Base-by-base conservation (phyloP, 2,888 invertebrate genomes). In the Eustalomyia histrio region DNA sequence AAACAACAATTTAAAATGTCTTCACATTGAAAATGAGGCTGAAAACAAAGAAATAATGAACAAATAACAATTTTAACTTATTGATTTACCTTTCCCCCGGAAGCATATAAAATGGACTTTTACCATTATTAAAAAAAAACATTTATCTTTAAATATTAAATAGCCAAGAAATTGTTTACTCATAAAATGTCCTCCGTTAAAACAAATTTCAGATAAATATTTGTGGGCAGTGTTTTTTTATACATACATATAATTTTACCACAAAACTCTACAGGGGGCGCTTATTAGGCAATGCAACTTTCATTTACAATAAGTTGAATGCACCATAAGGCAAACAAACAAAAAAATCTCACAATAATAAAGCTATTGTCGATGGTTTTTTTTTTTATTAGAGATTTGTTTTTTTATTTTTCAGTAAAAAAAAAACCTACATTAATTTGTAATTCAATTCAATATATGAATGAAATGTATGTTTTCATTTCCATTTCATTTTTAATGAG, bases 201-300 rank as follows among this genome's bases (percentile, higher is more conserved):
- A 24, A 58, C 3, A 14, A 24, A 4, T 58, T 58, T 58, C 3
- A 21, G 33, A 0, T 5, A 58, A 58, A n/a, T 6, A 29, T 21
- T 58, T 29, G 58, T 24, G 9, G 16, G 1, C 16, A 16, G 3
- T 57, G 7, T 57, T 58, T 58, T 12, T 21, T 29, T 24, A 21
- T 10, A 29, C 17, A 7, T 17, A n/a, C n/a, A n/a, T 14, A 9
- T 24, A 12, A 1, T 39, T 47, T 47, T n/a, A 47, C 43, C 6
- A n/a, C 43, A 47, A 63, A 69, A 65, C 50, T 52, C 74, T 50
- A 53, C 65, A 69, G 71, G 71, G 76, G 69, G 47, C 2, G 18
- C 50, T 78, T 81, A 75, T 81, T 67, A 71, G 71, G 78, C 74
- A 81, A 78, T 58, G 75, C 78, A 81, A 81, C 81, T 81, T 81